phyloP scores from a whole-genome alignment of 92 coral and sea anemone genomes.

The Parazoanthus swiftii region DNA sequence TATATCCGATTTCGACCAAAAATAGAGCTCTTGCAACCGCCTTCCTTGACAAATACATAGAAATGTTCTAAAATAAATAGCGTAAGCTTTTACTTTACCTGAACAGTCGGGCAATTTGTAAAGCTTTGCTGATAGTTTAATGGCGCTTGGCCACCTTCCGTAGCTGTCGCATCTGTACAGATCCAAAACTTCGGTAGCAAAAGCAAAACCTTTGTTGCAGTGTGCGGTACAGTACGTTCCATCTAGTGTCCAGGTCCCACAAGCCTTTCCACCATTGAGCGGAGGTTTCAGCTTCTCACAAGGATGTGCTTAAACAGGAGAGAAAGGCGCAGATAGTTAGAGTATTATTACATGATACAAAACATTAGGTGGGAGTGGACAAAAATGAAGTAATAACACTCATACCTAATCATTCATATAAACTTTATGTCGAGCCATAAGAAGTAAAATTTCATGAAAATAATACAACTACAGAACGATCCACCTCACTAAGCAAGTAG shows the following conservation, averaged over 20 bases:
- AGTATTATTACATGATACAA: neutral
- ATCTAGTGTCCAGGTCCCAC: neutral
- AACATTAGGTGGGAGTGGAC: neutral
- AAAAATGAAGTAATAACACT: neutral
- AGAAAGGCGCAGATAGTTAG: neutral
- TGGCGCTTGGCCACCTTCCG: neutral
- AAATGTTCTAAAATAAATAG: neutral
- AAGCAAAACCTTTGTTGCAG: neutral
- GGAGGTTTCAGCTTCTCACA: neutral
- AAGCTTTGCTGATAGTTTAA: neutral
- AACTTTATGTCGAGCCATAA: no score
- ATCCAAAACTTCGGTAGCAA: neutral
- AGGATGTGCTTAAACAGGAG: neutral
- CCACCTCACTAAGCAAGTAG: no score
- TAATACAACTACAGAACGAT: no score
- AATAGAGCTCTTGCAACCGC: neutral
- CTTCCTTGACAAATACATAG: neutral
- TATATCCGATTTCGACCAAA: no score
- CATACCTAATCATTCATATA: no score
- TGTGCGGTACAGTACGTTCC: conserved; percentile 1
- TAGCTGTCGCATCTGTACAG: neutral
- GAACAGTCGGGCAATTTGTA: conserved; percentile 3
- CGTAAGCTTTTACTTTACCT: neutral
- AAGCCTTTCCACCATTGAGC: neutral
- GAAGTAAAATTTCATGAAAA: no score